phyloP scores from a whole-genome alignment of 2,113 vertebrate species.

The Calypte anna region DNA sequence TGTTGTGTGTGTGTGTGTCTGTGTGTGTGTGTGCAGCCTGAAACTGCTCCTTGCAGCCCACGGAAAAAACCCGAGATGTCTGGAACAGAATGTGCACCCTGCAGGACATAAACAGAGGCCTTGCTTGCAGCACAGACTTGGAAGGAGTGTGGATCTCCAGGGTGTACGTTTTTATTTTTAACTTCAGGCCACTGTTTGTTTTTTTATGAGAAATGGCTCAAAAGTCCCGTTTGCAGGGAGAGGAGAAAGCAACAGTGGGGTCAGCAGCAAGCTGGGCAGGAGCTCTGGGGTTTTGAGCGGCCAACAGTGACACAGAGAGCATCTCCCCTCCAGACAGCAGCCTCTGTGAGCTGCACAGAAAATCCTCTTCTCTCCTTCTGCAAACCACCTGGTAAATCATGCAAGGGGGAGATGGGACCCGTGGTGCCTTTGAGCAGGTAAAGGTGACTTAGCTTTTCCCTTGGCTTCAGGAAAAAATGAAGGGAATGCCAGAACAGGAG shows the following conservation, averaged over 20 bases:
- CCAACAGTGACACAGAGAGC: accelerated
- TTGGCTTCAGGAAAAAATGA: not conserved
- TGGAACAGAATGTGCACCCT: not conserved
- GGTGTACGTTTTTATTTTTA: not conserved
- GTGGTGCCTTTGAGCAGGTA: not conserved
- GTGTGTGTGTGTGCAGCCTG: not conserved
- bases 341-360: not conserved
- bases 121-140: not conserved
- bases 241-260: not conserved
- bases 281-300: not conserved
- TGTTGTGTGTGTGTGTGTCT: too few relatives aligned
- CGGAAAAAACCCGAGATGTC: not conserved
- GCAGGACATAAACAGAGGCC: not conserved
- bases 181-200: not conserved
- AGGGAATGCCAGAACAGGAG: not conserved
- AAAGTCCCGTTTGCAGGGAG: not conserved
- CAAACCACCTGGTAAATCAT: not conserved
- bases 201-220: not conserved
- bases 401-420: not conserved
- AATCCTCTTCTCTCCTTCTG: not conserved
- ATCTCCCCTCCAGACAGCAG: not conserved
- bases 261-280: not conserved
- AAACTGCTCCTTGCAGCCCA: not conserved
- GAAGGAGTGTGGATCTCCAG: not conserved
- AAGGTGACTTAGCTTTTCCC: not conserved